phyloP scores from a whole-genome alignment of 2,797 vertebrate genomes.

The Sebastes hubbsi region DNA sequence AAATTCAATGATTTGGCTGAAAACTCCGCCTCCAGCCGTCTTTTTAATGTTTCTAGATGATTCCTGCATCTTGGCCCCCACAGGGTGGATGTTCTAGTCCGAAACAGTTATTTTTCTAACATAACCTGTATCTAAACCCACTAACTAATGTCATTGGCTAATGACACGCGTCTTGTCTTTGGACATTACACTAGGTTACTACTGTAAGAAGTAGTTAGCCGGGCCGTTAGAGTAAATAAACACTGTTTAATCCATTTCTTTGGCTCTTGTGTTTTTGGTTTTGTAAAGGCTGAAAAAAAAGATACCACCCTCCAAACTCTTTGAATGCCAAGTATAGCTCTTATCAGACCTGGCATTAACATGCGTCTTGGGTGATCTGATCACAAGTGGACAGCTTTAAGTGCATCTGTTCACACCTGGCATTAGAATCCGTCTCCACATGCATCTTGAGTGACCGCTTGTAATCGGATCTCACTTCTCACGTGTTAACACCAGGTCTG shows the following conservation, averaged over 20 bases:
- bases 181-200: neutral
- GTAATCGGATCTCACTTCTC: no score
- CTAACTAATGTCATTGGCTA: neutral
- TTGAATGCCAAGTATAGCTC: neutral
- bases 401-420: no score
- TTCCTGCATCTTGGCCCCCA: neutral
- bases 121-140: neutral
- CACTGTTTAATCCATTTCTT: neutral
- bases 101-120: neutral
- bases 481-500: neutral
- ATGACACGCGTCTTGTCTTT: neutral
- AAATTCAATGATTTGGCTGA: no score
- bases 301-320: neutral
- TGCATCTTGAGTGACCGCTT: fast-evolving
- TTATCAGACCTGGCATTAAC: neutral
- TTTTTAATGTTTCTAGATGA: neutral
- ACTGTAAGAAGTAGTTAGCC: neutral
- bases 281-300: neutral
- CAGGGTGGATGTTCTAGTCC: neutral
- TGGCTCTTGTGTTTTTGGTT: neutral
- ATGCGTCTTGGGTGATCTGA: neutral
- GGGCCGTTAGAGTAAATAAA: neutral
- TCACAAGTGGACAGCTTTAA: no score
- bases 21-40: no score
- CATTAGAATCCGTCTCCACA: no score